Base-by-base conservation (phyloP, 2,888 invertebrate genomes). In the Adelognathus sp. region DNA sequence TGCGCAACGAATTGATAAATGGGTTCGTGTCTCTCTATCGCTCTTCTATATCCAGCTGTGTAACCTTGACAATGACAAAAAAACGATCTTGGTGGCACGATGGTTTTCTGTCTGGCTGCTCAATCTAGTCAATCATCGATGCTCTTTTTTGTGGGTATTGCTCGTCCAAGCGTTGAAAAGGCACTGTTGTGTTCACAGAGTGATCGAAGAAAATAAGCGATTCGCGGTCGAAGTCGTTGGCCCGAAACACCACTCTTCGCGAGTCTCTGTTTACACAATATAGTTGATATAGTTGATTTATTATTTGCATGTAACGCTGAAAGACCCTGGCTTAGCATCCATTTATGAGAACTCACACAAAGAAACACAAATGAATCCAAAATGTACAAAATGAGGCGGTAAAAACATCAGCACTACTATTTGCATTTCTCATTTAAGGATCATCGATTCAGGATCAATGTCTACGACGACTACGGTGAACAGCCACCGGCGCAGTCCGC, bases 361-460 rank as follows among this genome's bases (percentile, higher is more conserved):
- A n/a, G n/a, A n/a, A n/a, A n/a, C n/a, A n/a, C n/a, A n/a, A n/a
- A n/a, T n/a, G n/a, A n/a, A n/a, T n/a, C n/a, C n/a, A n/a, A n/a
- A n/a, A n/a, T n/a, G n/a, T n/a, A n/a, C n/a, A n/a, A n/a, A n/a
- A n/a, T n/a, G n/a, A n/a, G n/a, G n/a, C n/a, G n/a, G n/a, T n/a
- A n/a, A n/a, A n/a, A n/a, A n/a, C n/a, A 66, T 27, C 58, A n/a
- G 61, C 2, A 4, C 33, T 36, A 61, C 39, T 6, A 2, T 71
- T 72, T 24, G 29, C 33, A 21, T 66, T 27, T 46, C 27, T 76
- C n/a, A n/a, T n/a, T n/a, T 76, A 39, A 82, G 82, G 75, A 81
- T 79, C 74, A 77, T 69, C 71, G 71, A 52, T 81, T 82, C 69
- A 79, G 69, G 67, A 82, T 82, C 72, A 75, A 74, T 64, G 79